These are phyloP conservation scores for Takifugu ocellatus DNA, from an alignment of 2,797 vertebrate species.

Conservation along the genomic window DNA sequence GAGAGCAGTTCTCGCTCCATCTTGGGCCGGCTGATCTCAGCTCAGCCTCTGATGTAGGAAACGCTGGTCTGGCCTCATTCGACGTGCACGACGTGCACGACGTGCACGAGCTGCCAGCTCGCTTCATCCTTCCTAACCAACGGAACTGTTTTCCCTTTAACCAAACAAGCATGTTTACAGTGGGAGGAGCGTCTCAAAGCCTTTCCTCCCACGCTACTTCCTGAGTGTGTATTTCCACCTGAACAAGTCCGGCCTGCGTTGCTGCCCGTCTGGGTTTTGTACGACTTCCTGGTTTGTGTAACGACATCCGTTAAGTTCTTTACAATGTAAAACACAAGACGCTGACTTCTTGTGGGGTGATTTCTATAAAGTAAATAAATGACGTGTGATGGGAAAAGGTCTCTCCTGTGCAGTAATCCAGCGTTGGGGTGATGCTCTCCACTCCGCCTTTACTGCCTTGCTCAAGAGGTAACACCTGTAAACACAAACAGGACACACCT, in stretches of 20 bases:
- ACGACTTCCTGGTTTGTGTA: conserved; percentile 73
- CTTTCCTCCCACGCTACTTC: conserved; percentile 13
- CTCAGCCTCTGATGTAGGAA: no score
- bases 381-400: conserved; percentile 59
- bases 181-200: not conserved
- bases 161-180: conserved; percentile 18
- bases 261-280: conserved; percentile 68
- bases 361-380: conserved; percentile 73
- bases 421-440: no score
- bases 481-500: not conserved
- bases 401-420: not conserved
- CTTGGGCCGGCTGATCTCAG: no score
- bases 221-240: conserved; percentile 8
- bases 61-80: conserved; percentile 6
- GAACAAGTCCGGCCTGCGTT: conserved; percentile 15
- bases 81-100: conserved; percentile 10
- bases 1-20: no score
- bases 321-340: conserved; percentile 48
- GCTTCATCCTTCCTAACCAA: not conserved
- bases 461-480: conserved; percentile 16
- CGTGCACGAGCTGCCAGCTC: conserved; percentile 54
- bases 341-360: conserved; percentile 40
- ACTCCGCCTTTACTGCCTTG: not conserved
- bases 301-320: conserved; percentile 52
- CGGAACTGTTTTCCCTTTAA: conserved; percentile 12